Conservation (phyloP, 2,888 invertebrate species). For the Limnephilus lunatus region DNA sequence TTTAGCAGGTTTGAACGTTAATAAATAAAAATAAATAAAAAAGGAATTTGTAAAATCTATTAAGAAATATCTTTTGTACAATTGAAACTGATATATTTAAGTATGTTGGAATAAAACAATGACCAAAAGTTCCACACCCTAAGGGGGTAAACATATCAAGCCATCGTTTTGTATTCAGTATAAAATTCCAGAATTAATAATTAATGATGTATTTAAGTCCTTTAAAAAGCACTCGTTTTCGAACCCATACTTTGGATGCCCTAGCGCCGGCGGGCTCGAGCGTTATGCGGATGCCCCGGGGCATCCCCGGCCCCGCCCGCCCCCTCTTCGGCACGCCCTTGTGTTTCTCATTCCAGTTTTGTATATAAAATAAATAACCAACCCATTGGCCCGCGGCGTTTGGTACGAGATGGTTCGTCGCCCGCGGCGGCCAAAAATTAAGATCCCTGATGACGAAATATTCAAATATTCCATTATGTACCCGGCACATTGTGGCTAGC, state of each 20-base stretch:
- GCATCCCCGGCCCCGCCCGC: slow-evolving; percentile 38
- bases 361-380: slow-evolving; percentile 46
- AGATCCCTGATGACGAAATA: slow-evolving; percentile 39
- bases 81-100: not conserved
- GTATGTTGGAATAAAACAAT: not conserved
- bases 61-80: too few species aligned
- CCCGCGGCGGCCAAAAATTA: slow-evolving; percentile 39
- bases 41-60: too few species aligned
- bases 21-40: too few species aligned
- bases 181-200: not conserved
- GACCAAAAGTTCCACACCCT: not conserved
- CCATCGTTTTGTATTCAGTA: not conserved
- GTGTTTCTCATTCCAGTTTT: slow-evolving; percentile 40
- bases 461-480: slow-evolving; percentile 18
- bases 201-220: not conserved
- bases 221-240: slow-evolving; percentile 17
- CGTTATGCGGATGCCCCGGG: slow-evolving; percentile 45
- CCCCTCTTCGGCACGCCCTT: slow-evolving; percentile 30
- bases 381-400: slow-evolving; percentile 31
- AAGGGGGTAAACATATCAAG: not conserved
- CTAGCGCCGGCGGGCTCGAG: slow-evolving; percentile 38
- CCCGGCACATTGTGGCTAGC: not conserved
- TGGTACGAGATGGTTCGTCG: slow-evolving; percentile 27
- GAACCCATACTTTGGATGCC: slow-evolving; percentile 29
- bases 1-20: too few species aligned